phyloP scores from a whole-genome alignment of 2,888 invertebrate species.

The Deilephila elpenor region DNA sequence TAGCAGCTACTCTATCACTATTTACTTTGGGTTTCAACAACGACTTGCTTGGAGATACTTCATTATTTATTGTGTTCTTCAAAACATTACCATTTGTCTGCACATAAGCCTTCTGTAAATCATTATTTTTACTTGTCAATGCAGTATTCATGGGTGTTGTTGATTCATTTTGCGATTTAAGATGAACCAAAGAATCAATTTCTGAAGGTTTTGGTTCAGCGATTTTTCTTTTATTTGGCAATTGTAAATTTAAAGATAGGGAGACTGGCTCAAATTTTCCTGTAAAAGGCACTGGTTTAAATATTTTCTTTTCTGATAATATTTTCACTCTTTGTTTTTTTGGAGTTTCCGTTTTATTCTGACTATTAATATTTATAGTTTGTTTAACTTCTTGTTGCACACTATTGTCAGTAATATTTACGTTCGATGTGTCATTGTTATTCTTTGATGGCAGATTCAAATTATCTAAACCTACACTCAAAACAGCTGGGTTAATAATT shows the following conservation, averaged over 20 bases:
- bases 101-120: not conserved
- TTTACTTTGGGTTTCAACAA: conserved; percentile 57
- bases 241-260: conserved; percentile 56
- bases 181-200: conserved; percentile 29
- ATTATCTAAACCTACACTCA: not conserved
- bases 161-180: not conserved
- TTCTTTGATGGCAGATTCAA: not conserved
- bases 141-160: not conserved
- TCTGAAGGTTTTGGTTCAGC: conserved; percentile 13
- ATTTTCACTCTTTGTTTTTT: conserved; percentile 60
- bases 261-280: conserved; percentile 61
- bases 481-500: not conserved
- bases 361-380: conserved; percentile 2
- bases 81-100: conserved; percentile 30
- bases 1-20: conserved; percentile 69
- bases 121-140: not conserved
- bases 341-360: conserved; percentile 23
- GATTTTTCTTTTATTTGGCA: conserved; percentile 47
- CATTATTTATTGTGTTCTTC: conserved; percentile 35
- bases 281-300: conserved; percentile 52
- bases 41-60: conserved; percentile 30
- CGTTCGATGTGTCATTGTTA: not conserved
- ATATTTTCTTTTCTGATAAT: conserved; percentile 68
- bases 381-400: not conserved
- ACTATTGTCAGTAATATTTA: not conserved